Evolutionary conservation across 2,888 invertebrate genomes (phyloP).

Genomic region (Stegana nigrithorax): DNA sequence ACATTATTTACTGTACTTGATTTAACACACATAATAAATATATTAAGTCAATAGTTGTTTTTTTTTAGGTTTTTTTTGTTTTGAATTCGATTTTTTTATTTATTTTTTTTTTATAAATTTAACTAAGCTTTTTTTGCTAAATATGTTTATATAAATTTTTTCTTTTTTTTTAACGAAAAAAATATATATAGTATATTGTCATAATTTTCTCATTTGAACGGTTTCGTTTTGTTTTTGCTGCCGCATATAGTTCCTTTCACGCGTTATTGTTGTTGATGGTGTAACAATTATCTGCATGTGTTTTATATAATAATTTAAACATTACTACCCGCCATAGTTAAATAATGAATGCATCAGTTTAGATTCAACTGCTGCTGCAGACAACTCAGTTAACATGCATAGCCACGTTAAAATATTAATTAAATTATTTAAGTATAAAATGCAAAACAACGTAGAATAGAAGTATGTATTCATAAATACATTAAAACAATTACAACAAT

Average conservation of each 20-base stretch:
- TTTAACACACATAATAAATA: conserved; percentile 9
- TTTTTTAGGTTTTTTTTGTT: neutral
- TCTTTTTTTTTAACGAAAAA: neutral
- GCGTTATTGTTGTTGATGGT: too few relatives aligned
- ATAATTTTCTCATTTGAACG: conserved; percentile 6
- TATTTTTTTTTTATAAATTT: neutral
- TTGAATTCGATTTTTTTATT: neutral
- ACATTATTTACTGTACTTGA: neutral
- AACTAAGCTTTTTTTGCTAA: conserved; percentile 1
- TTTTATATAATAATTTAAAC: neutral
- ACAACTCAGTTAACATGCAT: too few relatives aligned
- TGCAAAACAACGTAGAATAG: too few relatives aligned
- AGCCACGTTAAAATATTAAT: too few relatives aligned
- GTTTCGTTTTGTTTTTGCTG: conserved; percentile 4
- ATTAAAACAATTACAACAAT: too few relatives aligned
- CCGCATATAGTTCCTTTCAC: neutral
- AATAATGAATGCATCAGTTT: neutral
- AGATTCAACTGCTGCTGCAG: too few relatives aligned
- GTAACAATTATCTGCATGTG: neutral
- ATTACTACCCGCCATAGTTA: neutral
- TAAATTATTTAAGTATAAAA: too few relatives aligned
- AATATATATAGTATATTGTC: conserved; percentile 11
- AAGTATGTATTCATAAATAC: too few relatives aligned
- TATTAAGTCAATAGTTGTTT: conserved; percentile 1
- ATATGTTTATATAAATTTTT: neutral